Conservation (phyloP, 2,113 vertebrate genomes). For the Leiothrix lutea region DNA sequence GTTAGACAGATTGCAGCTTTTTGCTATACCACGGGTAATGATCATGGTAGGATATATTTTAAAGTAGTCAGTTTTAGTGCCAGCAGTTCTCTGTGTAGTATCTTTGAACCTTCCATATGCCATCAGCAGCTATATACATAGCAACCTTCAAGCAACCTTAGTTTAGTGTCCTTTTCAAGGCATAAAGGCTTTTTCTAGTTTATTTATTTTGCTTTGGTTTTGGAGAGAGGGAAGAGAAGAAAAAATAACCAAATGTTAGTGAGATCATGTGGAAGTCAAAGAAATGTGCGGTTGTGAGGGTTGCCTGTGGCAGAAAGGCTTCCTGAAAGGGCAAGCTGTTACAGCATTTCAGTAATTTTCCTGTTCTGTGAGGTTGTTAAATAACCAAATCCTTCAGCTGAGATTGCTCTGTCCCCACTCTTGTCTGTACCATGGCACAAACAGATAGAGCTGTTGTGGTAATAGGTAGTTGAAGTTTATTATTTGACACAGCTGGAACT, state of each 20-base stretch:
- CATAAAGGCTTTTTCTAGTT: background rate
- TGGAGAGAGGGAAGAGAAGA: background rate
- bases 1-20: background rate
- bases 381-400: background rate
- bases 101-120: background rate
- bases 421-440: background rate
- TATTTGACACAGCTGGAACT: background rate
- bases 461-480: background rate
- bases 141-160: background rate
- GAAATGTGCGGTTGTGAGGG: background rate
- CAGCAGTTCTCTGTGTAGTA: background rate
- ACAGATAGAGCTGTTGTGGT: background rate
- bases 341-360: background rate
- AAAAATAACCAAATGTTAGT: background rate
- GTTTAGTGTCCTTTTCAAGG: background rate
- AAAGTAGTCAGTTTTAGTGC: background rate
- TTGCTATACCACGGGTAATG: background rate
- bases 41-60: background rate
- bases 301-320: background rate
- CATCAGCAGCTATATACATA: background rate
- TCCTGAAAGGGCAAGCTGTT: background rate
- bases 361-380: background rate
- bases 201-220: background rate
- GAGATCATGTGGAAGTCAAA: background rate
- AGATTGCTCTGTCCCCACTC: background rate